Evolutionary conservation across 2,113 vertebrate species (phyloP).

Genomic region (Eudyptes chrysolophus): DNA sequence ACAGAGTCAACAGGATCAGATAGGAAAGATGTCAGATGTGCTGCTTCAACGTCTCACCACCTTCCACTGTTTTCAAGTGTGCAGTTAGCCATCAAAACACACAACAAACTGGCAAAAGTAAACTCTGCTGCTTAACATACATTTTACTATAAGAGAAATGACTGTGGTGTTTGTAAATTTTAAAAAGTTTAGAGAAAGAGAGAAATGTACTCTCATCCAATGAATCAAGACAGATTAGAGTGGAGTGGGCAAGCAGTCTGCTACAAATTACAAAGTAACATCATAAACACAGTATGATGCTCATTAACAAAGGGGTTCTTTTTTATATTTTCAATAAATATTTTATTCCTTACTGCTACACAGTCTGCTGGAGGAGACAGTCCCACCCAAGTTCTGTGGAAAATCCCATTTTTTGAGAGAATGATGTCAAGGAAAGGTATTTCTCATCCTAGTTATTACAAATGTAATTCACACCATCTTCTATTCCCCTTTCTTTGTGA

Average conservation of each 20-base stretch:
- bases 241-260: background rate
- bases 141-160: background rate
- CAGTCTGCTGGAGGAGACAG: background rate
- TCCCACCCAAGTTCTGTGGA: background rate
- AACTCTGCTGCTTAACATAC: background rate
- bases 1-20: background rate
- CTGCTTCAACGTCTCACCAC: background rate
- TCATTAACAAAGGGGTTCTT: background rate
- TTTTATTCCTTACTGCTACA: background rate
- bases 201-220: background rate
- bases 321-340: background rate
- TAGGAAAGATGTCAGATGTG: background rate
- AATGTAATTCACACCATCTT: background rate
- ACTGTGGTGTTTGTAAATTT: background rate
- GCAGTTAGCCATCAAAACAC: background rate
- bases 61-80: background rate
- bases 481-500: background rate
- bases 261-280: background rate
- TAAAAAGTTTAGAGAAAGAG: background rate
- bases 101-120: background rate
- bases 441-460: background rate
- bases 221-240: background rate
- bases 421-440: background rate
- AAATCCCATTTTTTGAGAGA: background rate
- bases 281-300: background rate